Percentiles rank a stretch among this genome's conserved stretches.
Conservation (phyloP, 2,797 vertebrate genomes). For the Myripristis jacobus region DNA sequence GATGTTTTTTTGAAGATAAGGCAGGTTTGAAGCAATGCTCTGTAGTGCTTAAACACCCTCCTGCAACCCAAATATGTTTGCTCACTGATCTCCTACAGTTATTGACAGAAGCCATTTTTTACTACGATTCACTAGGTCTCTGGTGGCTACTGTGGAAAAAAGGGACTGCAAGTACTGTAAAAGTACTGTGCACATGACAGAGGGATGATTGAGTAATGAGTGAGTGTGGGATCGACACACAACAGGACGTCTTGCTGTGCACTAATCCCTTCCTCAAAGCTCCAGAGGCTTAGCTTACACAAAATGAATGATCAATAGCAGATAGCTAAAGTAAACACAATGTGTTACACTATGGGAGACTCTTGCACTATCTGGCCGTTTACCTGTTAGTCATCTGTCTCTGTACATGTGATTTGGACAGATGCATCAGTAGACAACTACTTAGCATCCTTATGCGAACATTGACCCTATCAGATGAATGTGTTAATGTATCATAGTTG, state of each 20-base stretch:
- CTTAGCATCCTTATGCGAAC: not conserved
- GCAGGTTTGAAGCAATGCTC: not conserved
- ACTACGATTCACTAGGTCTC: too few relatives aligned
- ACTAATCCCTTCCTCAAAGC: slow-evolving; percentile 8
- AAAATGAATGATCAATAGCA: not conserved
- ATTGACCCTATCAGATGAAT: slow-evolving; percentile 11
- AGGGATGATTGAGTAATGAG: not conserved
- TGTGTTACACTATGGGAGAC: not conserved
- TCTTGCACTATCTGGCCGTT: not conserved
- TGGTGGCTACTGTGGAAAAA: too few relatives aligned
- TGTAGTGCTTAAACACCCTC: too few relatives aligned
- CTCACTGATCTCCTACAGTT: too few relatives aligned
- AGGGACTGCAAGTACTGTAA: too few relatives aligned
- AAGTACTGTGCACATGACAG: too few relatives aligned
- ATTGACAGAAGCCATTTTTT: too few relatives aligned
- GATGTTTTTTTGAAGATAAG: not conserved
- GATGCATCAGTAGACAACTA: slow-evolving; percentile 10
- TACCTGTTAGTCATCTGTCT: slow-evolving; percentile 11
- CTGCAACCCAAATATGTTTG: too few relatives aligned
- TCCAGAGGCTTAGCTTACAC: not conserved
- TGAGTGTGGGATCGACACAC: not conserved
- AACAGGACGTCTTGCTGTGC: slow-evolving; percentile 1
- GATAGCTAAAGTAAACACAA: not conserved
- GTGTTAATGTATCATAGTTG: not conserved
- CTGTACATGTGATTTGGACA: not conserved